phyloP scores from a whole-genome alignment of 2,113 vertebrate genomes.

The Synchiropus splendidus region DNA sequence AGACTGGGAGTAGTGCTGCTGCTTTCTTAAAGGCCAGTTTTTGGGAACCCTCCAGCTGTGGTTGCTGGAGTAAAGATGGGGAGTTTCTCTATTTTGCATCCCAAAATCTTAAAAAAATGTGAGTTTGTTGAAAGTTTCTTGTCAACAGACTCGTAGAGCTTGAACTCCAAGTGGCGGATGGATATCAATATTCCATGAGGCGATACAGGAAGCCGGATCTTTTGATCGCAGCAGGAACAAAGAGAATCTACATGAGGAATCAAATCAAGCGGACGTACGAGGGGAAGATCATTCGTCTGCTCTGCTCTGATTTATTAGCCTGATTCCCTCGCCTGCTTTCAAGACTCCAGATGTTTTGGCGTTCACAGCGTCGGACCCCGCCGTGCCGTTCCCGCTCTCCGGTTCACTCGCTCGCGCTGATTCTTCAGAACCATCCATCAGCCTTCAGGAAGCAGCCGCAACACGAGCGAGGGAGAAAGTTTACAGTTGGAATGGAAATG shows the following conservation, averaged over 20 bases:
- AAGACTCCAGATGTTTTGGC: constrained; percentile 32
- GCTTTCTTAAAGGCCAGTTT: too few relatives aligned
- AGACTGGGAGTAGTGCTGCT: too few relatives aligned
- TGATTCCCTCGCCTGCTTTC: constrained; percentile 24
- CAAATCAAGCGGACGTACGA: constrained; percentile 10
- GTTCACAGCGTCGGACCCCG: constrained; percentile 15
- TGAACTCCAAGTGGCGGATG: too few relatives aligned
- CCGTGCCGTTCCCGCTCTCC: constrained; percentile 28
- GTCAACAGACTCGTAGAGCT: too few relatives aligned
- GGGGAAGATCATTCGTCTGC: constrained; percentile 19
- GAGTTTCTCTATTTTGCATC: too few relatives aligned
- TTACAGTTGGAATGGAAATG: not conserved
- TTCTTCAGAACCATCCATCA: constrained; percentile 37
- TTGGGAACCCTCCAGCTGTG: too few relatives aligned
- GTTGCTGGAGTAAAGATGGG: too few relatives aligned
- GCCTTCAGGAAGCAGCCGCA: not conserved
- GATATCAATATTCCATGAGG: too few relatives aligned
- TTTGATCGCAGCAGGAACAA: constrained; percentile 24
- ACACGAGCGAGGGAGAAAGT: not conserved
- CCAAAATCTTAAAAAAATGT: too few relatives aligned
- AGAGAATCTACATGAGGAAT: constrained; percentile 8
- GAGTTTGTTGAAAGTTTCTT: too few relatives aligned
- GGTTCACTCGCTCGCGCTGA: constrained; percentile 27
- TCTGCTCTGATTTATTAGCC: constrained; percentile 24
- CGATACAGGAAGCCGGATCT: not conserved